A percentile compares a stretch with the other conserved stretches of the same genome.
Evolutionary conservation across 2,113 vertebrate species (phyloP).

Genomic region (Brachirus orientalis): DNA sequence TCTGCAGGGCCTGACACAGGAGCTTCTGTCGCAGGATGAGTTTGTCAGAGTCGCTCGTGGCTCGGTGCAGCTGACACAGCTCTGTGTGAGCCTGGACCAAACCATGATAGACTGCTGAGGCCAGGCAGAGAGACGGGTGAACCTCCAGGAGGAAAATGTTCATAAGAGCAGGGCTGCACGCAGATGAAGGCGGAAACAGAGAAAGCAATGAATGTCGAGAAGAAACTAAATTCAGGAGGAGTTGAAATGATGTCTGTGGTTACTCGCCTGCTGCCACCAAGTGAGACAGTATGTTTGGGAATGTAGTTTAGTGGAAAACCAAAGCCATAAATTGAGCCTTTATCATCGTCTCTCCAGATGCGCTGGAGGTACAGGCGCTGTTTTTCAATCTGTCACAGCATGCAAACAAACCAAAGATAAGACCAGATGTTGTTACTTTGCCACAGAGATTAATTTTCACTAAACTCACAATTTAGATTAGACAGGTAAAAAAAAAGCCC

Average conservation of each 20-base stretch:
- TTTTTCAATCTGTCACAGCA: slow-evolving; percentile 72
- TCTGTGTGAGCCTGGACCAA: slow-evolving; percentile 73
- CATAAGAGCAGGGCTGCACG: slow-evolving; percentile 74
- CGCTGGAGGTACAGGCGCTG: slow-evolving; percentile 77
- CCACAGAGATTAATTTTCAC: too few species aligned
- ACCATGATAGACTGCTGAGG: slow-evolving; percentile 62
- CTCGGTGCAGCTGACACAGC: slow-evolving; percentile 65
- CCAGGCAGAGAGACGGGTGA: slow-evolving; percentile 80
- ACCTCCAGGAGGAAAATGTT: slow-evolving; percentile 81
- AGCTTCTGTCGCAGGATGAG: slow-evolving; percentile 67
- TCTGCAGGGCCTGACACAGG: slow-evolving; percentile 68
- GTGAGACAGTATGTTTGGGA: slow-evolving; percentile 78
- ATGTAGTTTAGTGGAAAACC: slow-evolving; percentile 79
- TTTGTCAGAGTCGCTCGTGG: slow-evolving; percentile 46
- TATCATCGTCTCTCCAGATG: slow-evolving; percentile 67
- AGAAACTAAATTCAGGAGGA: not conserved
- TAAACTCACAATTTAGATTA: too few species aligned
- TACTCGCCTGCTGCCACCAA: slow-evolving; percentile 77
- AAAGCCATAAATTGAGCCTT: slow-evolving; percentile 59
- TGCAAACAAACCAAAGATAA: not conserved
- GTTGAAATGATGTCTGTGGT: not conserved
- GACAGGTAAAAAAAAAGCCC: too few species aligned
- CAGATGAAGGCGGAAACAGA: not conserved
- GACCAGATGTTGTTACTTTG: too few species aligned
- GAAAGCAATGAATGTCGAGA: not conserved